Percentiles rank a stretch among this genome's conserved stretches.
Evolutionary conservation across 2,888 invertebrate species (phyloP).

Genomic region (Ptilodon capucinus): DNA sequence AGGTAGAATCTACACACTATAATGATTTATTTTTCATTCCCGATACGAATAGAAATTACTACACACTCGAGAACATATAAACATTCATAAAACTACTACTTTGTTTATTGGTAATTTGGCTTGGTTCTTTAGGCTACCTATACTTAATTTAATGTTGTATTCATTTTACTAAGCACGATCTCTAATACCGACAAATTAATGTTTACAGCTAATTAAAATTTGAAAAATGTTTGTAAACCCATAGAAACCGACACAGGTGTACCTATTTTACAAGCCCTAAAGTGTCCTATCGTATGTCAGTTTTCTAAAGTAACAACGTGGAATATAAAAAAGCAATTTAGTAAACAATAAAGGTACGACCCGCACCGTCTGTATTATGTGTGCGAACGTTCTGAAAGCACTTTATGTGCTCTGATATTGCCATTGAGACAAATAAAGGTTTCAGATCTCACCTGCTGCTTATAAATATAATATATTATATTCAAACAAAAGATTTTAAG

Average conservation of each 20-base stretch:
- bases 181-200: too few relatives aligned
- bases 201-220: too few relatives aligned
- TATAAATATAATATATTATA: conserved; percentile 3
- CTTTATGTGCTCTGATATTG: conserved; percentile 54
- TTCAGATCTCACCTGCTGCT: conserved; percentile 13
- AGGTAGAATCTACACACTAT: too few relatives aligned
- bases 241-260: conserved; percentile 34
- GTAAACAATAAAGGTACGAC: conserved; percentile 48
- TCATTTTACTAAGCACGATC: too few relatives aligned
- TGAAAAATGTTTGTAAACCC: conserved; percentile 15
- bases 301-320: conserved; percentile 49
- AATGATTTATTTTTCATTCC: too few relatives aligned
- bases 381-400: conserved; percentile 41
- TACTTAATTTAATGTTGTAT: too few relatives aligned
- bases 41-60: too few relatives aligned
- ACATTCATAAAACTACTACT: too few relatives aligned
- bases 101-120: too few relatives aligned
- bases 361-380: conserved; percentile 35
- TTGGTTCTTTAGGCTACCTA: too few relatives aligned
- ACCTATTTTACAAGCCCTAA: conserved; percentile 53
- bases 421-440: conserved; percentile 27
- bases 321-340: conserved; percentile 52
- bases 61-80: too few relatives aligned
- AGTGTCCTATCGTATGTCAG: conserved; percentile 46
- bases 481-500: conserved; percentile 13